These are phyloP conservation scores for Leptinotarsa rubiginosa DNA, from an alignment of 2,888 invertebrate species.

Conservation along the genomic window DNA sequence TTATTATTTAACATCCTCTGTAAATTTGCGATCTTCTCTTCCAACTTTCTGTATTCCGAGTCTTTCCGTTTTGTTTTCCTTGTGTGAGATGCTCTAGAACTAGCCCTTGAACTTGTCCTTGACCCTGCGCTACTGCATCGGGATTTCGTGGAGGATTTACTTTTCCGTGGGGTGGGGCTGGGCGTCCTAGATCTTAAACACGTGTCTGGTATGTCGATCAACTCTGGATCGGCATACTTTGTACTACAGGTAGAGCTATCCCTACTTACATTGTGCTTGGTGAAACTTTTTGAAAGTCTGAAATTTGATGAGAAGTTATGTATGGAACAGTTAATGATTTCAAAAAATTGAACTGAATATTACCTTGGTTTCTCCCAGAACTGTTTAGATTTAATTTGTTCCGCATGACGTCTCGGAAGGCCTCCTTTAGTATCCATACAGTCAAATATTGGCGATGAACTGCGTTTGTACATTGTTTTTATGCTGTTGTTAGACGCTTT, in stretches of 20 bases:
- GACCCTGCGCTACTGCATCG: conserved; percentile 42
- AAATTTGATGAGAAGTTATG: not conserved
- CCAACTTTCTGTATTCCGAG: conserved; percentile 62
- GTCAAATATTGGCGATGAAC: conserved; percentile 40
- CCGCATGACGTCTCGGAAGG: not conserved
- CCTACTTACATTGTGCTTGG: conserved; percentile 42
- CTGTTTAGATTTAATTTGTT: conserved; percentile 22
- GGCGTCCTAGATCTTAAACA: conserved; percentile 34
- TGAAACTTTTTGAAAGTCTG: conserved; percentile 28
- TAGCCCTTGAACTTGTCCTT: conserved; percentile 48
- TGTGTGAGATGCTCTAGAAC: conserved; percentile 38
- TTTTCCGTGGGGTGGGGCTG: conserved; percentile 38
- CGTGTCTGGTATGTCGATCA: conserved; percentile 26
- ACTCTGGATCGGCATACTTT: conserved; percentile 42
- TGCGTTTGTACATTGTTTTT: conserved; percentile 51
- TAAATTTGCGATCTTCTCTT: conserved; percentile 63
- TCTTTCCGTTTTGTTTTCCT: conserved; percentile 51
- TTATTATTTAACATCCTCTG: conserved; percentile 62
- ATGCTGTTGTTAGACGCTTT: conserved; percentile 50
- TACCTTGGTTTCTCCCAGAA: conserved; percentile 35
- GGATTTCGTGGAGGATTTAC: conserved; percentile 32
- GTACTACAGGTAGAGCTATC: conserved; percentile 51
- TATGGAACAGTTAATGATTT: too few species aligned
- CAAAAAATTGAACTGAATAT: too few species aligned
- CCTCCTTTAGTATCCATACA: conserved; percentile 16